Evolutionary conservation across 2,113 vertebrate genomes (phyloP).

Genomic region (Xiphias gladius): DNA sequence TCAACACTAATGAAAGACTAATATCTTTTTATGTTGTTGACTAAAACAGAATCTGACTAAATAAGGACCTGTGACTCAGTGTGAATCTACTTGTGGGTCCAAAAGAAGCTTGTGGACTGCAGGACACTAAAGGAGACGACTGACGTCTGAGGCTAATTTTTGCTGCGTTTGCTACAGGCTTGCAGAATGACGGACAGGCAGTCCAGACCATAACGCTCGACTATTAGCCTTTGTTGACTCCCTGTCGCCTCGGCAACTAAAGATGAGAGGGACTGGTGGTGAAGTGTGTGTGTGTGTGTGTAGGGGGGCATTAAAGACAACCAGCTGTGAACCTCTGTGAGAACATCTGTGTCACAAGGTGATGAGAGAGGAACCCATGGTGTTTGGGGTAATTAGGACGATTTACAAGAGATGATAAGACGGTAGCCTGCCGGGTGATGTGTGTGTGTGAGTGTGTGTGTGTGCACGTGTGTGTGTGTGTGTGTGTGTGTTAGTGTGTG

Average conservation of each 20-base stretch:
- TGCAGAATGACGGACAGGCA: constrained; percentile 30
- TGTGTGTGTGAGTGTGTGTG: constrained; percentile 14
- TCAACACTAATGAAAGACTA: background rate
- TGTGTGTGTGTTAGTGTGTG: constrained; percentile 23
- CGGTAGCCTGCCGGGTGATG: constrained; percentile 18
- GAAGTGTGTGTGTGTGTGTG: too few relatives aligned
- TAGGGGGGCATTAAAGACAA: constrained; percentile 28
- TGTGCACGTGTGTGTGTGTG: constrained; percentile 18
- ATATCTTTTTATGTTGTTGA: too few relatives aligned
- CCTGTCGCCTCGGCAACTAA: constrained; percentile 9
- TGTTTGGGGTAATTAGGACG: constrained; percentile 57
- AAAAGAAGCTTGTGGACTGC: background rate
- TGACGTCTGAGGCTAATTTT: background rate
- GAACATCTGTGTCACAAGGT: constrained; percentile 59
- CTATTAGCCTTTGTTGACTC: constrained; percentile 47
- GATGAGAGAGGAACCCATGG: constrained; percentile 34
- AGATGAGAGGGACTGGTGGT: constrained; percentile 26
- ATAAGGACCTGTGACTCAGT: background rate
- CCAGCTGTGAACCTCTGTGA: constrained; percentile 47
- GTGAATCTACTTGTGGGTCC: background rate
- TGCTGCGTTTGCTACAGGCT: background rate
- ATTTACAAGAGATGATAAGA: constrained; percentile 49
- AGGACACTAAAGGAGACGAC: background rate
- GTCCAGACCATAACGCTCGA: background rate
- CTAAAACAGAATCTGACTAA: background rate